Evolutionary conservation across 1,140 invertebrate species (phyloP), one percentile per base, ranked within the genome.

Genomic region (Dendrolimus punctatus): DNA sequence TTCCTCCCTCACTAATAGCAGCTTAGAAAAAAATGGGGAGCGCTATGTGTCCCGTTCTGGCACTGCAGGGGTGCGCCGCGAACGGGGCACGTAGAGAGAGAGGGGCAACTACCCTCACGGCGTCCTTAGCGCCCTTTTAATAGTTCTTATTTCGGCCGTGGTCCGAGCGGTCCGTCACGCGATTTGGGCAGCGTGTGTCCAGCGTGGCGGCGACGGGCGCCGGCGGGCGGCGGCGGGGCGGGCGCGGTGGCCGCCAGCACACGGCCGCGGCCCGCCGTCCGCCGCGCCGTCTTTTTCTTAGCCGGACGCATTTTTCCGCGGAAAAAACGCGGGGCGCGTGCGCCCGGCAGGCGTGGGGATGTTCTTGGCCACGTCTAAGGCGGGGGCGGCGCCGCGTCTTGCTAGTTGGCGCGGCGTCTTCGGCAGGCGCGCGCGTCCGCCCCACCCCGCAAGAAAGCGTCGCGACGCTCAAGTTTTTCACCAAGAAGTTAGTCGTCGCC

Each of bases 401-500:
- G 79, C 76, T 85, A 85, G 82, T 85, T 84, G 77, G 73, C 68
- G 69, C 79, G 80, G 71, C 82, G 82, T 85, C 82, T 85, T 85
- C 79, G 77, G 53, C 65, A 60, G 71, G 75, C 82, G 80, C 82
- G 82, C 80, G 79, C 82, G 82, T 82, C 74, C 79, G 71, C 78
- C 79, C 82, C 79, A 66, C 80, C 80, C 80, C 79, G 79, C 80
- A 80, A 83, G 80, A 82, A 77, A 75, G 71, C 80, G 79, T 76
- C 77, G 79, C 80, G 78, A 73, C 76, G 76, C 72, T 73, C 73
- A 85, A 84, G 68, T 85, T 85, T 84, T 78, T 80, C 80, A 80
- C 82, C 79, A 85, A 86, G 82, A 86, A 86, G 80, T 86, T 86
- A 86, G 83, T 86, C 83, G 83, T 73, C 76, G 77, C 71, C 80